These are phyloP conservation scores for Acanthis flammea DNA, from an alignment of 2,797 vertebrate species.

Conservation along the genomic window DNA sequence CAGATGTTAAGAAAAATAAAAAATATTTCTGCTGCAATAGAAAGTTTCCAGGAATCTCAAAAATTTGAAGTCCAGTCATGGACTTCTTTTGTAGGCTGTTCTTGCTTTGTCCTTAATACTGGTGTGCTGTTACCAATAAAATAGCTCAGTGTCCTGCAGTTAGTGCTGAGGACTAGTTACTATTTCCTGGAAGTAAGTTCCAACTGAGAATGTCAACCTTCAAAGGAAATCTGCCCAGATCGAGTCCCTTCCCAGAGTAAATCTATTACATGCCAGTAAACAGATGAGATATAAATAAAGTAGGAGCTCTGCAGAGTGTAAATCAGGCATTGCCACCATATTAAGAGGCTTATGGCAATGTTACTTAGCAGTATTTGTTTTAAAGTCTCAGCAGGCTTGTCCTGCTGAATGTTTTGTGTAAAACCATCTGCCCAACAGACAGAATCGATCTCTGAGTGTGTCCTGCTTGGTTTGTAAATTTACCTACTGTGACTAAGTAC, in stretches of 20 bases:
- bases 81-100: background rate
- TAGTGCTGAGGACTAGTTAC: background rate
- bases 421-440: slow-evolving; percentile 53
- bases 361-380: slow-evolving; percentile 56
- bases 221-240: background rate
- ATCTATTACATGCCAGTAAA: slow-evolving; percentile 31
- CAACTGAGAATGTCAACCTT: background rate
- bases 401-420: slow-evolving; percentile 3
- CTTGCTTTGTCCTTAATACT: background rate
- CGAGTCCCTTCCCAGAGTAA: slow-evolving; percentile 17
- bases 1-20: background rate
- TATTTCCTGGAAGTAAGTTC: background rate
- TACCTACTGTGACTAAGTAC: slow-evolving; percentile 56
- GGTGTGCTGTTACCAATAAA: background rate
- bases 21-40: background rate
- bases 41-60: background rate
- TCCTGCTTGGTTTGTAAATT: slow-evolving; percentile 53
- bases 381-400: slow-evolving; percentile 46
- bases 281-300: slow-evolving; percentile 38
- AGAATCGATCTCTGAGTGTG: slow-evolving; percentile 19
- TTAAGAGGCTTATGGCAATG: slow-evolving; percentile 41
- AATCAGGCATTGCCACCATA: slow-evolving; percentile 30
- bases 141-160: background rate
- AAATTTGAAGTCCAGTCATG: background rate
- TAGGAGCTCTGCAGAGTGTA: slow-evolving; percentile 8